These are phyloP conservation scores for Melanotaenia boesemani DNA, from an alignment of 2,797 vertebrate species.

Conservation along the genomic window DNA sequence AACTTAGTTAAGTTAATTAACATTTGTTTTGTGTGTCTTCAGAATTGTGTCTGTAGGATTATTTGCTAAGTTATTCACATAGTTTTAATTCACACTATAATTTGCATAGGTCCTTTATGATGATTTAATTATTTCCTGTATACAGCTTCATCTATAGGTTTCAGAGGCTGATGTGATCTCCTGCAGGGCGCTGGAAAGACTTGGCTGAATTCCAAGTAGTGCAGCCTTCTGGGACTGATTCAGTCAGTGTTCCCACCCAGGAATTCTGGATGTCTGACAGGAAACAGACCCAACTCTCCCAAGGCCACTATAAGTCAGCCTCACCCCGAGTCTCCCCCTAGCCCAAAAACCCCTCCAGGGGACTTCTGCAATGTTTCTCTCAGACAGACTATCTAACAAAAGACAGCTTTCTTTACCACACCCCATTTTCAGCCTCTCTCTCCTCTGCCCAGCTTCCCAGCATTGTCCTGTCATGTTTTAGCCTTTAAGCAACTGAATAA, in stretches of 20 bases:
- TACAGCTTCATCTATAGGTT: conserved; percentile 72
- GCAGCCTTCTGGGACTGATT: conserved; percentile 80
- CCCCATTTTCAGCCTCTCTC: conserved; percentile 53
- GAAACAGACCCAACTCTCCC: conserved; percentile 81
- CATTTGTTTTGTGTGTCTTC: neutral
- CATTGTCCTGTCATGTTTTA: conserved; percentile 44
- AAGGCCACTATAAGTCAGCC: conserved; percentile 76
- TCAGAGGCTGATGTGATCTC: conserved; percentile 79
- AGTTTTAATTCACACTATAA: neutral
- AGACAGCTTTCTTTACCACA: conserved; percentile 62
- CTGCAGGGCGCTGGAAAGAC: conserved; percentile 69
- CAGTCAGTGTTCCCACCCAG: conserved; percentile 84
- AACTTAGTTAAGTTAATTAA: neutral
- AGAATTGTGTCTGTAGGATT: neutral
- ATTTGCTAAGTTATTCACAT: conserved; percentile 5
- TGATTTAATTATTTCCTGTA: conserved; percentile 43
- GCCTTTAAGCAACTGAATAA: conserved; percentile 58
- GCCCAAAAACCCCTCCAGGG: conserved; percentile 59
- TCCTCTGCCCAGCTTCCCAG: conserved; percentile 61
- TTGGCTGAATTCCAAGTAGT: conserved; percentile 76
- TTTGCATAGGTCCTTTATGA: conserved; percentile 6
- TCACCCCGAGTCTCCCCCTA: conserved; percentile 54
- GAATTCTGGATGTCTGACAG: conserved; percentile 85
- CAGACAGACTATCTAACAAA: conserved; percentile 63
- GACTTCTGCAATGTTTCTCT: conserved; percentile 60